A percentile compares a stretch with the other conserved stretches of the same genome.
Conservation (phyloP, 1,140 invertebrate genomes). For the Listronotus oregonensis region DNA sequence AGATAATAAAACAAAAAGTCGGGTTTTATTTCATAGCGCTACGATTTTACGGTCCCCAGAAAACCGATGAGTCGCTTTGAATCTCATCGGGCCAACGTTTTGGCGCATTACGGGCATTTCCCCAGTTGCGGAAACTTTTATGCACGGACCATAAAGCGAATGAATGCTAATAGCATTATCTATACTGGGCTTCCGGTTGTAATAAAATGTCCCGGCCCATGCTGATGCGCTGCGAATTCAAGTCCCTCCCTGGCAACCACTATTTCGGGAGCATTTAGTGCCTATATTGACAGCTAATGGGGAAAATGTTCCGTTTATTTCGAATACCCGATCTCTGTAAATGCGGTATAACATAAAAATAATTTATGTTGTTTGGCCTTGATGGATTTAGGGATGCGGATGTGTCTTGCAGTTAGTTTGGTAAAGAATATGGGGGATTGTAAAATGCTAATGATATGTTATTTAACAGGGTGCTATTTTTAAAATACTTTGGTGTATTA, state of each 20-base stretch:
- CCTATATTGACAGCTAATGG: slow-evolving; percentile 18
- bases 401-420: too few relatives aligned
- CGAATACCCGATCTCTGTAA: too few relatives aligned
- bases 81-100: slow-evolving; percentile 17
- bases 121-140: slow-evolving; percentile 55
- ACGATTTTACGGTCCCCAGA: slow-evolving; percentile 29
- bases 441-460: too few relatives aligned
- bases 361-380: too few relatives aligned
- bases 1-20: neutral
- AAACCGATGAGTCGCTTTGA: slow-evolving; percentile 25
- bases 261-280: slow-evolving; percentile 30
- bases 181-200: slow-evolving; percentile 54
- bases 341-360: too few relatives aligned
- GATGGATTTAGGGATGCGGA: too few relatives aligned
- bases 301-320: too few relatives aligned
- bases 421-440: too few relatives aligned
- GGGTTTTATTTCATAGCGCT: neutral
- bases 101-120: slow-evolving; percentile 47
- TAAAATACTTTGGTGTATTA: too few relatives aligned
- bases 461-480: too few relatives aligned
- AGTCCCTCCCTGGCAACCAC: slow-evolving; percentile 26
- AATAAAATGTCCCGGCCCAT: slow-evolving; percentile 47
- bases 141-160: slow-evolving; percentile 56
- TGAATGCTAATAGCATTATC: slow-evolving; percentile 57
- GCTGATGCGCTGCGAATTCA: slow-evolving; percentile 35